Evolutionary conservation across 2,113 vertebrate species (phyloP).

Genomic region (Myrmophylax atrothorax): DNA sequence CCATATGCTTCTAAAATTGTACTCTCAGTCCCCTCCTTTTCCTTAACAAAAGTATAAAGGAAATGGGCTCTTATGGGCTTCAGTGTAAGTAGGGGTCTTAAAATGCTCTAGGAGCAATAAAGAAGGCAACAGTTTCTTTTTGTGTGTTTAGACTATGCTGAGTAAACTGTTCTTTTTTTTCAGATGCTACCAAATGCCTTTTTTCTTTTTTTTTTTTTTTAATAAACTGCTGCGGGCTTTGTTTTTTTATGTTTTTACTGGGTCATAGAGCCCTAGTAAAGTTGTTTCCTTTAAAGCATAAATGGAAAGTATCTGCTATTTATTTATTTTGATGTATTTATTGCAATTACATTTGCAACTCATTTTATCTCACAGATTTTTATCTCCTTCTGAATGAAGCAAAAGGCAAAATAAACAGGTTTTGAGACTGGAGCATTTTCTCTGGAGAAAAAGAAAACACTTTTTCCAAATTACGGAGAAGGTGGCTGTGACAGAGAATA

Average conservation of each 20-base stretch:
- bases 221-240: not conserved
- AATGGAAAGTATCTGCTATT: slow-evolving; percentile 9
- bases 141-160: not conserved
- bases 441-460: slow-evolving; percentile 6
- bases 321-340: slow-evolving; percentile 42
- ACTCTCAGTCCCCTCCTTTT: not conserved
- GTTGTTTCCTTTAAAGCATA: not conserved
- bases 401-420: not conserved
- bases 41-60: not conserved
- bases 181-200: not conserved
- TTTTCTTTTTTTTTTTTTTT: not conserved
- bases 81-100: not conserved
- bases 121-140: not conserved
- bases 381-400: slow-evolving; percentile 6
- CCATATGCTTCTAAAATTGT: not conserved
- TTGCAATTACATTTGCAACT: slow-evolving; percentile 42
- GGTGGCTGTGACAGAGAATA: not conserved
- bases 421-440: not conserved
- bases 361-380: not conserved
- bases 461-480: not conserved
- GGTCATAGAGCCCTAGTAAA: not conserved
- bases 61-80: not conserved
- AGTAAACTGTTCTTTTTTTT: not conserved
- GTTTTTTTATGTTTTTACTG: not conserved
- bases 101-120: slow-evolving; percentile 8